phyloP scores from a whole-genome alignment of 2,113 vertebrate genomes.

The Malurus melanocephalus region DNA sequence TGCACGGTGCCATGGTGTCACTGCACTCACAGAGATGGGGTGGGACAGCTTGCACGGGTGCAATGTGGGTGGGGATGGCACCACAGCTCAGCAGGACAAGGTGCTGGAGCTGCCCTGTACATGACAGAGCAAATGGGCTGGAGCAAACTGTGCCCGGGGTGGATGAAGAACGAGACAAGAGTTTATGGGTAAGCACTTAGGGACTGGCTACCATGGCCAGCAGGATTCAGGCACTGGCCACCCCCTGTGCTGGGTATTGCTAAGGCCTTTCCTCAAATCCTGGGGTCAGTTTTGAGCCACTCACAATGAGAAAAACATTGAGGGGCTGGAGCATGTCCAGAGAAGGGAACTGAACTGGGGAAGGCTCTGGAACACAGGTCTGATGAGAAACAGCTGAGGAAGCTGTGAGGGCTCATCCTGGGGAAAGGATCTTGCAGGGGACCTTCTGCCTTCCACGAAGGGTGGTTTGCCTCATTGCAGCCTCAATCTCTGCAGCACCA shows the following conservation, averaged over 20 bases:
- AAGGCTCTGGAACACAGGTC: background rate
- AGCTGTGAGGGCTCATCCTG: background rate
- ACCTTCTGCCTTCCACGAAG: background rate
- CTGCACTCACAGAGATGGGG: background rate
- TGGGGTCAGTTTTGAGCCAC: background rate
- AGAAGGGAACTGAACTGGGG: background rate
- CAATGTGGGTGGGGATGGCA: background rate
- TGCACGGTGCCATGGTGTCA: background rate
- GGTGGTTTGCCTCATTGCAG: background rate
- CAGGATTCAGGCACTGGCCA: background rate
- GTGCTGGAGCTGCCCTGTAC: background rate
- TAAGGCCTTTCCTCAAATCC: background rate
- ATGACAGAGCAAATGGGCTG: background rate
- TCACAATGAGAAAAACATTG: background rate
- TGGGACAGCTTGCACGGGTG: background rate
- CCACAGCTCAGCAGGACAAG: fast-evolving
- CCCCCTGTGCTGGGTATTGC: background rate
- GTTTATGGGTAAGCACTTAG: background rate
- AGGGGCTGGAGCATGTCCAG: background rate
- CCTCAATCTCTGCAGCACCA: background rate
- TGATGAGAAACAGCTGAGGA: background rate
- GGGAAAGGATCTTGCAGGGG: background rate
- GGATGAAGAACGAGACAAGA: background rate
- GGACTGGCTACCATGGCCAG: background rate
- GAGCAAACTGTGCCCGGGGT: background rate